Percentiles rank a stretch among this genome's conserved stretches.
phyloP scores from a whole-genome alignment of 2,113 vertebrate genomes.

The Manacus vitellinus region DNA sequence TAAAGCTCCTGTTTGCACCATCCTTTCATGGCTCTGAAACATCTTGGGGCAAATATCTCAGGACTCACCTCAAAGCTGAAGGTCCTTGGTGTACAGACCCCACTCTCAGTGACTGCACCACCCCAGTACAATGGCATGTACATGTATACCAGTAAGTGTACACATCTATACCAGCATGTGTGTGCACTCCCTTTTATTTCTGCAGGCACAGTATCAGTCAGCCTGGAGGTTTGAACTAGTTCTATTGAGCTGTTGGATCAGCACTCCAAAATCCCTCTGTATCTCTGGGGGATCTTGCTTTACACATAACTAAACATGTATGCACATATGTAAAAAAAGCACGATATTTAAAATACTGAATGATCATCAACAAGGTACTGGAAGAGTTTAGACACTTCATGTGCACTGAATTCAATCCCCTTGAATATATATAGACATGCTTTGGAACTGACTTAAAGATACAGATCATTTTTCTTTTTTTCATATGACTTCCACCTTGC shows the following conservation, averaged over 20 bases:
- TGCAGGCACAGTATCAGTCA: neutral
- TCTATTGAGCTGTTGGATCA: neutral
- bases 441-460: neutral
- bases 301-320: neutral
- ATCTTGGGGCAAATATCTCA: neutral
- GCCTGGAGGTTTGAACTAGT: neutral
- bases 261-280: neutral
- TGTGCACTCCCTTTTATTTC: neutral
- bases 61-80: fast-evolving
- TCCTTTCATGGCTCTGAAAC: neutral
- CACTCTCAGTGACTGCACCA: too few relatives aligned
- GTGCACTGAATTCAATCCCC: neutral
- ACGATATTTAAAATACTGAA: neutral
- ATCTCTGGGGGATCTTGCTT: neutral
- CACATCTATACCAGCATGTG: too few relatives aligned
- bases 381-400: neutral
- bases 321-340: neutral
- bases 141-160: too few relatives aligned
- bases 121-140: fast-evolving
- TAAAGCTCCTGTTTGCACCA: neutral
- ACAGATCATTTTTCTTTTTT: neutral
- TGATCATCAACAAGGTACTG: neutral
- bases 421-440: neutral
- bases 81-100: fast-evolving
- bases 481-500: neutral